phyloP scores from a whole-genome alignment of 1,140 invertebrate species.

The Heliconius nattereri region DNA sequence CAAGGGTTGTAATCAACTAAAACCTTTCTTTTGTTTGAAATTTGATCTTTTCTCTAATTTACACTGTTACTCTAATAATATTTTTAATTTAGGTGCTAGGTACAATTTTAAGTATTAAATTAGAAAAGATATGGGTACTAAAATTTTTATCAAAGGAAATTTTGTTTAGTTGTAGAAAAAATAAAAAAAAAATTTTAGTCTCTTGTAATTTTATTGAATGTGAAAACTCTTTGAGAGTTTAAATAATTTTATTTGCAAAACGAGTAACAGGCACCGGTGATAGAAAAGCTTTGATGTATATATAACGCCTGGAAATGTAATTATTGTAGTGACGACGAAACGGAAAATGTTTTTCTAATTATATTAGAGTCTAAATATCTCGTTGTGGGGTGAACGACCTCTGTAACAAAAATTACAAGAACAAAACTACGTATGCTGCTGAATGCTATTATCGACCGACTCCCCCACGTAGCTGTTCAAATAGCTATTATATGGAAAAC shows the following conservation, averaged over 20 bases:
- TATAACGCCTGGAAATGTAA: neutral
- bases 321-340: neutral
- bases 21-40: slow-evolving; percentile 17
- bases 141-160: neutral
- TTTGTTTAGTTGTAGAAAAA: neutral
- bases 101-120: too few species aligned
- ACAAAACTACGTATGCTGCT: slow-evolving; percentile 25
- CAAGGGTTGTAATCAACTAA: slow-evolving; percentile 36
- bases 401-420: slow-evolving; percentile 49
- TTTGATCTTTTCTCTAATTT: neutral
- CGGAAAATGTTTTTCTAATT: neutral
- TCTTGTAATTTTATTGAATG: neutral
- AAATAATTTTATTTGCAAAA: slow-evolving; percentile 1
- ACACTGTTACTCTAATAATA: neutral
- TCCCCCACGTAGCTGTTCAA: slow-evolving; percentile 17
- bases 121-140: too few species aligned
- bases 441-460: slow-evolving; percentile 16
- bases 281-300: slow-evolving; percentile 1
- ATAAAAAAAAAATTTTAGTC: neutral
- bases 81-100: neutral
- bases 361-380: slow-evolving; percentile 45
- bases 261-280: neutral
- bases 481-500: slow-evolving; percentile 9
- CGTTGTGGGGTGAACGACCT: slow-evolving; percentile 52
- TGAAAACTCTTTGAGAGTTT: neutral